Evolutionary conservation across 2,797 vertebrate genomes (phyloP), one percentile per base, ranked within the genome.

Genomic region (Emys orbicularis): DNA sequence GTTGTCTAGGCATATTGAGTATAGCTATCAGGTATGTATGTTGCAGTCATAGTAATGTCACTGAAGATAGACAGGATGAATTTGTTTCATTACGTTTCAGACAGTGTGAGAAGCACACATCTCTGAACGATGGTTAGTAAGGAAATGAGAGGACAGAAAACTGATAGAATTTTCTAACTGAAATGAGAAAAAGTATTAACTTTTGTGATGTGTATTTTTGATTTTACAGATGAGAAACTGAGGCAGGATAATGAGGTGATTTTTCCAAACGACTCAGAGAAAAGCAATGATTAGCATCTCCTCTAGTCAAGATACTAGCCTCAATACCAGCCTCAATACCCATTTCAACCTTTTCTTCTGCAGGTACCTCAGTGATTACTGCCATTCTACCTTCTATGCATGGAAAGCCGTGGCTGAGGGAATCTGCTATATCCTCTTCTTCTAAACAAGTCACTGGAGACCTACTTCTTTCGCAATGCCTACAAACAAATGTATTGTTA

Each of bases 1-100:
- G 2, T 1, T 56, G 23, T 4, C 15, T 23, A 3, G 13, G 49
- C 16, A 44, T 8, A 49, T 0, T n/a, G 5, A 31, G 16, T 3
- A 56, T 6, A 65, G 1, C 41, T 8, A 11, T 29, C 27, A 54
- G 23, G 5, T 37, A n/a, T 5, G 1, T 3, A 34, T 1, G 59
- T 65, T 81, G 2, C 9, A 57, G 5, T 53, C 6, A 1, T 27
- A 44, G 3, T 0, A 21, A 12, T 72, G 53, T 77, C 16, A 81
- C 37, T 19, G 76, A 5, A 86, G 10, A 19, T 34, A 7, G 37
- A 27, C 65, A 54, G 21, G 54, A 54, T 54, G 54, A 54, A 54
- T 54, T 44, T 31, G 3, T 59, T 87, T 29, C 49, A 81, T 57
- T 84, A 65, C 12, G 47, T 49, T 89, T 82, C 53, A 77, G 83